Base-by-base conservation (phyloP, 2,888 invertebrate species). In the Hirudinaria manillensis region DNA sequence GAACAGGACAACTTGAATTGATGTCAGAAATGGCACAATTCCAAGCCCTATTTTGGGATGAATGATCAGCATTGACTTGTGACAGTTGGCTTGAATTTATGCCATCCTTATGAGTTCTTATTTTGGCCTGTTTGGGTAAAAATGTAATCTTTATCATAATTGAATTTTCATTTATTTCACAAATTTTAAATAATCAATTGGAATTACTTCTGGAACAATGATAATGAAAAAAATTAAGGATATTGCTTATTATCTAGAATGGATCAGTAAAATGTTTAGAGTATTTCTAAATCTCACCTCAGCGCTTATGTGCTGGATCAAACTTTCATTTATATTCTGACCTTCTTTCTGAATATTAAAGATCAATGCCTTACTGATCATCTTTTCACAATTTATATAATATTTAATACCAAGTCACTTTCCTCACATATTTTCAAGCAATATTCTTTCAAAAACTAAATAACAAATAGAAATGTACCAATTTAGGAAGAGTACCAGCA, bases 401-500 rank as follows among this genome's bases (percentile, higher is more conserved):
- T n/a, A n/a, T n/a, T n/a, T n/a, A n/a, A n/a, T n/a, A n/a, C n/a
- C n/a, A n/a, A n/a, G n/a, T n/a, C n/a, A n/a, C n/a, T n/a, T n/a
- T n/a, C n/a, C n/a, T n/a, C 45, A 16, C 16, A 7, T 10, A 45
- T 45, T 45, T 45, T 16, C 45, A 61, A 61, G 61, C 24, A 6
- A 27, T 27, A 3, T 61, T 27, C 21, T 1, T 29, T 19, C 13
- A 16, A 24, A 65, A 68, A 68, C 10, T 29, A 68, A 4, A 68
- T 29, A 29, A 24, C 27, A 65, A 68, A 68, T 32, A 16, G n/a
- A 68, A 68, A 29, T 3, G 3, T 68, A 68, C 68, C 36, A 34
- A 36, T 36, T 68, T 68, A 3, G 68, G 68, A 68, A 68, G 68
- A 68, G 68, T 68, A 10, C 68, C 68, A 34, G 68, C 68, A 34